phyloP scores from a whole-genome alignment of 2,888 invertebrate genomes.

The Volucella bombylans region DNA sequence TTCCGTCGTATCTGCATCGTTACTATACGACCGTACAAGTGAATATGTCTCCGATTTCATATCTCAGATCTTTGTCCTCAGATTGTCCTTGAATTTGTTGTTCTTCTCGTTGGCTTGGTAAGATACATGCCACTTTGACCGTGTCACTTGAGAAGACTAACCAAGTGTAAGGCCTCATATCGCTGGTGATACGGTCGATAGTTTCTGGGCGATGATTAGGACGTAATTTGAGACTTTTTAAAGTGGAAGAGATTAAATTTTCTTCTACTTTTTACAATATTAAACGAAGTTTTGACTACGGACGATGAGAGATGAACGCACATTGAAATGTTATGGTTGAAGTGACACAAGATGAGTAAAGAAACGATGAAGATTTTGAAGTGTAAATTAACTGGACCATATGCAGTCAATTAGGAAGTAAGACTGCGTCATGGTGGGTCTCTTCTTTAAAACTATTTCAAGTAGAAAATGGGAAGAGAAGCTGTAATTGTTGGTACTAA shows the following conservation, averaged over 20 bases:
- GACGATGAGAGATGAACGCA: slow-evolving; percentile 40
- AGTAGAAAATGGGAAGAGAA: not conserved
- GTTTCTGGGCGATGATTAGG: slow-evolving; percentile 63
- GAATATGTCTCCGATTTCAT: slow-evolving; percentile 64
- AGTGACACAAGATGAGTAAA: slow-evolving; percentile 53
- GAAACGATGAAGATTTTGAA: slow-evolving; percentile 38
- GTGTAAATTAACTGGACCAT: slow-evolving; percentile 66
- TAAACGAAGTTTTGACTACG: slow-evolving; percentile 13
- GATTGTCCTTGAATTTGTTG: slow-evolving; percentile 19
- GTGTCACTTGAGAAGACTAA: slow-evolving; percentile 70
- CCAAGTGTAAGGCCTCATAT: slow-evolving; percentile 57
- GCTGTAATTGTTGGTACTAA: too few species aligned
- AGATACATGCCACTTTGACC: slow-evolving; percentile 68
- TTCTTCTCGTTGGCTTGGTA: slow-evolving; percentile 29
- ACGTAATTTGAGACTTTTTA: slow-evolving; percentile 66
- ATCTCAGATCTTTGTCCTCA: slow-evolving; percentile 23
- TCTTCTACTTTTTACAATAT: slow-evolving; percentile 14
- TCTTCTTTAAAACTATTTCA: slow-evolving; percentile 40
- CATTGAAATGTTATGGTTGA: slow-evolving; percentile 59
- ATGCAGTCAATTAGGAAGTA: slow-evolving; percentile 50
- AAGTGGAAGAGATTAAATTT: slow-evolving; percentile 54
- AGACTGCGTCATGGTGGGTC: slow-evolving; percentile 56
- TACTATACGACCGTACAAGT: slow-evolving; percentile 69
- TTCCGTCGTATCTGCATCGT: slow-evolving; percentile 50
- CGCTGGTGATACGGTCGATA: slow-evolving; percentile 58